These are phyloP conservation scores for Bufo gargarizans DNA, from an alignment of 2,113 vertebrate species.

Conservation along the genomic window DNA sequence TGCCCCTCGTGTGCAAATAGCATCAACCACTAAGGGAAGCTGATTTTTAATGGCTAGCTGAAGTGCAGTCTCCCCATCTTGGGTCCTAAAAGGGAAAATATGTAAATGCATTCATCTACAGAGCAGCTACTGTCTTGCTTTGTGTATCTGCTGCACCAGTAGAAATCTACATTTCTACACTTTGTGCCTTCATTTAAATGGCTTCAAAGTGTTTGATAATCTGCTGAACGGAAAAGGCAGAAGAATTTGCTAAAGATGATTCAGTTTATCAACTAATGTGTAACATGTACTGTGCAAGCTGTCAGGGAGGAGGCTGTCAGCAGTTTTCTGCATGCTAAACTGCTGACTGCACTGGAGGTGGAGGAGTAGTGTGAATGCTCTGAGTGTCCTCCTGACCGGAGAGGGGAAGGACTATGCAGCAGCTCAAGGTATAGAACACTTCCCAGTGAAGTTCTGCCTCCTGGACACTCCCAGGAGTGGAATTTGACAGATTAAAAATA, in stretches of 20 bases:
- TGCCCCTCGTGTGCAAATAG: slow-evolving; percentile 94
- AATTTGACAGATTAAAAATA: too few relatives aligned
- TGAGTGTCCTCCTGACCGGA: too few relatives aligned
- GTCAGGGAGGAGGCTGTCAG: too few relatives aligned
- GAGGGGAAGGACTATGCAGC: too few relatives aligned
- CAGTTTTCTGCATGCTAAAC: too few relatives aligned
- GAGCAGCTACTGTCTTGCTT: background rate
- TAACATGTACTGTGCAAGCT: background rate
- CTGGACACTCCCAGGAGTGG: too few relatives aligned
- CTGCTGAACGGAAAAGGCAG: background rate
- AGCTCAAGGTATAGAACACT: too few relatives aligned
- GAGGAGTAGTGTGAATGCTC: too few relatives aligned
- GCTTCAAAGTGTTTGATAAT: background rate
- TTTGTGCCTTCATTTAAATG: background rate
- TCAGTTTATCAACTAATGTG: background rate
- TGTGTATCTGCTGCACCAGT: background rate
- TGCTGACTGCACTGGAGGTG: too few relatives aligned
- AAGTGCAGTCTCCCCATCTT: slow-evolving; percentile 90
- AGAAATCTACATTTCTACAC: background rate
- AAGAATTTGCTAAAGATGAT: background rate
- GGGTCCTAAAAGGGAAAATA: slow-evolving; percentile 77
- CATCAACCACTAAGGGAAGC: slow-evolving; percentile 94
- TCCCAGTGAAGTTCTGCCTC: too few relatives aligned
- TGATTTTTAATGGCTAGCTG: slow-evolving; percentile 96
- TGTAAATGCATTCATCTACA: background rate